Base-by-base conservation (phyloP, 2,888 invertebrate genomes). In the Xanthorhoe spadicearia region DNA sequence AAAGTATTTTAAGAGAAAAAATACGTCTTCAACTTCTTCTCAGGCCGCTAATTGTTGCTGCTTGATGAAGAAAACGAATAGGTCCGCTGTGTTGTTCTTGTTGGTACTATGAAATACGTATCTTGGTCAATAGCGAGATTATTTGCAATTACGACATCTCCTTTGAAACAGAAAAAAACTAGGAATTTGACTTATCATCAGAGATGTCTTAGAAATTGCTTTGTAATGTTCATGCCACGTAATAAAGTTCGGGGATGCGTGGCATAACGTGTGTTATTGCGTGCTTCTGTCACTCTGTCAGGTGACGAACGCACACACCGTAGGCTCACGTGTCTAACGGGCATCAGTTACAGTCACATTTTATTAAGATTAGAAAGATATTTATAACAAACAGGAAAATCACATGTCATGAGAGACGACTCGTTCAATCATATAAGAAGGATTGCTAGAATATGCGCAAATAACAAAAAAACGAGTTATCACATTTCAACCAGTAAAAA, bases 241-340 rank as follows among this genome's bases (percentile, higher is more conserved):
- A 82, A 85, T 83, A 83, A 83, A 23, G 84, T 82, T 78, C 75
- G 72, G 77, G 76, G 72, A 71, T 70, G 74, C 74, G 76, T 80
- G 77, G 72, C 77, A 74, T 78, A 78, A 81, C 80, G 79, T 72
- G 76, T 81, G 84, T 83, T 83, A 84, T 83, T 82, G 83, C 83
- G 72, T 81, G 81, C 82, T 76, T 66, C 75, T 79, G 82, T 83
- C 82, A 79, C 77, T 77, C 71, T 58, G 66, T 62, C 66, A 62
- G 73, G 75, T 79, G 83, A 84, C 78, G 79, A 80, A 83, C 83
- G 77, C 75, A 75, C 74, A 69, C 2, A 28, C 55, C 58, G 38
- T 54, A 32, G 9, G 46, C 15, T 35, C 48, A 19, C 43, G 49
- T n/a, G 49, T 23, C 17, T 32, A 28, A 50, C 35, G 32, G 48